Evolutionary conservation across 2,888 invertebrate genomes (phyloP), one percentile per base, ranked within the genome.

Genomic region (Pachycephus smyrnensis): DNA sequence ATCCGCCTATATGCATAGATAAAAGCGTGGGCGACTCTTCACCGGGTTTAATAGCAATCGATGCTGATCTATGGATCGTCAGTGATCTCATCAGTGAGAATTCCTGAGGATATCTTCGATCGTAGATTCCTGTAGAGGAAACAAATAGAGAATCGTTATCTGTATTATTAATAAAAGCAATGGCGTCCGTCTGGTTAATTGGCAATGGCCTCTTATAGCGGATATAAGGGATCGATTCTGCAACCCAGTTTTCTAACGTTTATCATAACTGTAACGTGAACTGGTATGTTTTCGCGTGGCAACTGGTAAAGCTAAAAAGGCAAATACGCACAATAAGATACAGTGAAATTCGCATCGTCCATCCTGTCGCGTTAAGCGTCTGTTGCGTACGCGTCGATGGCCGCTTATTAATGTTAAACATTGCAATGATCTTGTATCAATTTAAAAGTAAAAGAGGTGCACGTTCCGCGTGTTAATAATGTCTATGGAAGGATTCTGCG

Each of bases 331-430:
- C 23, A 55, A 55, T 23, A 23, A 55, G 23, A 23, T 55, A 23
- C 23, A 23, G 23, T 9, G 9, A 55, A 55, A 55, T 55, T 55
- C 55, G 55, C 2, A 55, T 55, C 23, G 0, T 23, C 2, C 15
- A 9, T 23, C 23, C 1, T 55, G 55, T 55, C 0, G 55, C 9
- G 0, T 23, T 2, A 23, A 55, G 55, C 55, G 55, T 23, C 9
- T 6, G 23, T 23, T 55, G 40, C 40, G 23, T 1, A 6, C 91
- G 1, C 92, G 81, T 75, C 86, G 92, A 77, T 92, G 92, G 76
- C 73, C 75, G 77, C 77, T 80, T 81, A 79, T 83, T 86, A 80
- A 79, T 78, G 77, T 76, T 55, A 77, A 83, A 83, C 80, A 76
- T 84, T 82, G 76, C 82, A 82, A 85, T 83, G 1, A 1, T 55